These are phyloP conservation scores for Elaphurus davidianus DNA, from an alignment of 2,113 vertebrate genomes.

Conservation along the genomic window DNA sequence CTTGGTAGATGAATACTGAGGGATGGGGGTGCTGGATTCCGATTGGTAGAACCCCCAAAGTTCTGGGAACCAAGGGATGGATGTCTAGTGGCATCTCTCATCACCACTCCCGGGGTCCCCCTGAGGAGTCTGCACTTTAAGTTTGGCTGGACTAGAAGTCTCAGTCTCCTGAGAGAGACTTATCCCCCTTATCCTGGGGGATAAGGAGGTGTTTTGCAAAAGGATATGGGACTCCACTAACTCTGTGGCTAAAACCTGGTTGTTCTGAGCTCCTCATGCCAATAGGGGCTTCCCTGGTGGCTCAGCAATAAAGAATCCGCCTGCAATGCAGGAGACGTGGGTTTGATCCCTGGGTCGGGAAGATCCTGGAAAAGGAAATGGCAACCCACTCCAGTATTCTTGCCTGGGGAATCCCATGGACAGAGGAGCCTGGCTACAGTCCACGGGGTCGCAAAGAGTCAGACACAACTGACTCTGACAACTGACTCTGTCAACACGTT, in stretches of 20 bases:
- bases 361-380: background rate
- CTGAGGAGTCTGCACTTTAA: background rate
- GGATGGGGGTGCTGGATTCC: background rate
- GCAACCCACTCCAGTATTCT: background rate
- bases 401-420: background rate
- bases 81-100: background rate
- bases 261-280: background rate
- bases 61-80: background rate
- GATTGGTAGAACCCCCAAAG: background rate
- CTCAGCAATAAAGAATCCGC: background rate
- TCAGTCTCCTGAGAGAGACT: background rate
- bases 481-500: too few species aligned
- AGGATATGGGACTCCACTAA: background rate
- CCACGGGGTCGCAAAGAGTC: background rate
- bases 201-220: background rate
- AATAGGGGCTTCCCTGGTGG: background rate
- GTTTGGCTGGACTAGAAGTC: background rate
- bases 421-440: background rate
- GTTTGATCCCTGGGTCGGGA: background rate
- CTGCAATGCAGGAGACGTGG: background rate
- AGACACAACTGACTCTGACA: background rate
- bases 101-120: background rate
- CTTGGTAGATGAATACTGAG: background rate
- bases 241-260: background rate
- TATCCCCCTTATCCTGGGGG: too few species aligned